Base-by-base conservation (phyloP, 2,888 invertebrate species). In the Heliconius hortense region DNA sequence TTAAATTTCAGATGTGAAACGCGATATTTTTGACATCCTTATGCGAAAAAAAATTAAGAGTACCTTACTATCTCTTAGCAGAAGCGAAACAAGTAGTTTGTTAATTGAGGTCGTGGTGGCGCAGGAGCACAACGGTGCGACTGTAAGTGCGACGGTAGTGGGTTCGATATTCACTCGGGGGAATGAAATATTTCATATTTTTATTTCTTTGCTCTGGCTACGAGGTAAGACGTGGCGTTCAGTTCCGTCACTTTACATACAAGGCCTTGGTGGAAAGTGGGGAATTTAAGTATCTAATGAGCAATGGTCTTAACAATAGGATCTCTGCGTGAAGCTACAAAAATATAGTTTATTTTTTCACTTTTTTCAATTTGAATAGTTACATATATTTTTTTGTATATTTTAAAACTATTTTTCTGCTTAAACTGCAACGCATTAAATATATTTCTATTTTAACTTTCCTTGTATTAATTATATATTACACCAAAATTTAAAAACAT, bases 1-100 rank as follows among this genome's bases (percentile, higher is more conserved):
- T 81, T 79, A 77, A 73, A 79, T 81, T 79, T 78, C 80, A 72
- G 78, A 75, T 76, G 66, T 73, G 81, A 77, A 80, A 82, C 76
- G 75, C 81, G 81, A 82, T 80, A 80, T 72, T 76, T 77, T 75
- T 80, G 80, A 80, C 78, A 77, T 79, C 77, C 77, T 76, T 79
- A 75, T 67, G 74, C 73, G 72, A 73, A 76, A 77, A 73, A 74
- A 73, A 72, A 73, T 71, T 28, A 5, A 28, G 62, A 72, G 66
- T 70, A 60, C 24, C 4, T 59, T 43, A 59, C 24, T 24, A 59
- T 48, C 28, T 56, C 26, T n/a, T 67, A 73, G 28, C 67, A 35
- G n/a, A 72, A 43, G 4, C 39, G 39, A 28, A 28, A 43, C 4
- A 0, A 43, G 39, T 43, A 43, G 39, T 13, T 15, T 64, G 43